Base-by-base conservation (phyloP, 2,888 invertebrate species). In the Caenorhabditis afra region DNA sequence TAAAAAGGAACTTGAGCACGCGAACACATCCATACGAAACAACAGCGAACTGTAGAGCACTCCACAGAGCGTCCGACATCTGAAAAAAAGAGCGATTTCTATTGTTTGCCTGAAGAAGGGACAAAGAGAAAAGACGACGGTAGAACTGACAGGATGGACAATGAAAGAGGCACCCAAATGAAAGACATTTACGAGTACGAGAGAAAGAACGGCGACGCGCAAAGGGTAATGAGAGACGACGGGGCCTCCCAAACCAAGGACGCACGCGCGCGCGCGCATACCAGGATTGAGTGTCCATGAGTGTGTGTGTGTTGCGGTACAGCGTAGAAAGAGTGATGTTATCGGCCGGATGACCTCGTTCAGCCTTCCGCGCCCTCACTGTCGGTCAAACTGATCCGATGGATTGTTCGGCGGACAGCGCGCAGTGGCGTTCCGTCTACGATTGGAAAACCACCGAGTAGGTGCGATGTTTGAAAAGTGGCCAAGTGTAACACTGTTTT, bases 1-100 rank as follows among this genome's bases (percentile, higher is more conserved):
- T 84, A 62, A 77, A 85, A 0, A 83, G 55, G 22, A 79, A 88
- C 59, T 88, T 89, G 47, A 85, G 62, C 18, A 87, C 50, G 4
- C 89, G 86, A 3, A 87, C 80, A 5, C 79, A 75, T 14, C 86
- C 39, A 41, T 87, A 89, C 1, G 86, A 65, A 8, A 50, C 68
- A 23, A 86, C 44, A 18, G 39, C 35, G 50, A 64, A 74, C 66
- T 79, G 66, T 45, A 81, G 29, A 16, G 55, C 50, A 14, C 29
- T 53, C 57, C 59, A 59, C 35, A 79, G 11, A 16, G 55, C 39
- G 18, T 58, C 70, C 14, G 70, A 41, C 78, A 81, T 78, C 81
- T 78, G 62, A 44, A 74, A 78, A 16, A 39, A 18, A 39, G 3
- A 29, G 29, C 22, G 14, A 18, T 1, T 16, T 16, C 2, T 12